Base-by-base conservation (phyloP, 2,113 vertebrate species). In the Columbina picui region DNA sequence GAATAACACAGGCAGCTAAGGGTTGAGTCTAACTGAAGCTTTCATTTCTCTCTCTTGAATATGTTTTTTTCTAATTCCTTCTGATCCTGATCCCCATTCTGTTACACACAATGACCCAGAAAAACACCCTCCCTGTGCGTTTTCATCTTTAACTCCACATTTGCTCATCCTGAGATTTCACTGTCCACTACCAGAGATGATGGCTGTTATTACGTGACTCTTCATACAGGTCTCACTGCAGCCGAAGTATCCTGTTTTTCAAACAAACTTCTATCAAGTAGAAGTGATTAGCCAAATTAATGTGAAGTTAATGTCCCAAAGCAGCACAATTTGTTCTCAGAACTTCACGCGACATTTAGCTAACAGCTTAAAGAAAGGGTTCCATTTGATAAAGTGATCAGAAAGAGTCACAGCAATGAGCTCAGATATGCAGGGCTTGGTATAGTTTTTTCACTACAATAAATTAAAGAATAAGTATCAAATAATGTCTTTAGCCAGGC, bases 281-380 rank as follows among this genome's bases (percentile, higher is more conserved):
- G 94, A 95, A 94, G 93, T 96, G 96, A 97, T 96, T 97, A 97
- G 88, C 94, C 77, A 96, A 96, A 97, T 96, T 96, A 96, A 96
- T 97, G 96, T 90, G 94, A 93, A 94, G 96, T 95, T 97, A 96
- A 97, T 96, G 96, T 96, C 96, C 94, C 96, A 96, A 84, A 96
- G 92, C 92, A 94, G 96, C 86, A 96, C 88, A 95, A 97, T 97
- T 97, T 97, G 92, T 97, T 97, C 96, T 96, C 92, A 96, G 96
- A 95, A 95, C 93, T 97, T 96, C 96, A 96, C 50, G 96, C 79
- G 76, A 96, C 90, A 96, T 97, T 97, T 96, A 97, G 80, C 93
- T 97, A 96, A 97, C 96, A 94, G 96, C 96, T 96, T 89, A 90
- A 95, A 96, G 92, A 94, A 95, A 96, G 79, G 59, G 92, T 92